These are phyloP conservation scores for Meliscaeva auricollis DNA, from an alignment of 2,888 invertebrate genomes.

Conservation along the genomic window DNA sequence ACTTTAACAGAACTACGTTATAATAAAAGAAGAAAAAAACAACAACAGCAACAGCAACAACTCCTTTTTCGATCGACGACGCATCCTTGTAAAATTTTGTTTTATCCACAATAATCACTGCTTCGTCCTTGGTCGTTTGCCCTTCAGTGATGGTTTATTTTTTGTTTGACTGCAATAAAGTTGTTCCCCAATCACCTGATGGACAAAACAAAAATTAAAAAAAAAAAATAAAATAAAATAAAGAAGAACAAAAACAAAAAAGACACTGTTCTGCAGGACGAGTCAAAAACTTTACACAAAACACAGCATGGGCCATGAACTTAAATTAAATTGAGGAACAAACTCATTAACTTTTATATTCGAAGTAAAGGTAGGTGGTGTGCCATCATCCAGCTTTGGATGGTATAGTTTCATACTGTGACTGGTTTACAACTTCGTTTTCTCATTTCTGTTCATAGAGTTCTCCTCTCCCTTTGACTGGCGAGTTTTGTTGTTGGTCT, in stretches of 20 bases:
- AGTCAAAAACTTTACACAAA: slow-evolving; percentile 40
- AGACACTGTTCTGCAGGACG: slow-evolving; percentile 18
- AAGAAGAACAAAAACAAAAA: too few species aligned
- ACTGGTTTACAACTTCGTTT: slow-evolving; percentile 24
- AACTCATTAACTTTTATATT: slow-evolving; percentile 68
- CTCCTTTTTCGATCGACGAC: background rate
- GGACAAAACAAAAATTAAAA: background rate
- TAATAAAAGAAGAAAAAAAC: background rate
- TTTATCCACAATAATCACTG: slow-evolving; percentile 41
- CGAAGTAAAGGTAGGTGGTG: slow-evolving; percentile 1
- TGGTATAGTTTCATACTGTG: slow-evolving; percentile 1
- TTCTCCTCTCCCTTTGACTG: too few species aligned
- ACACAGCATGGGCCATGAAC: slow-evolving; percentile 47
- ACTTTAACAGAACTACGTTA: background rate
- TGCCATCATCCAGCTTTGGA: background rate
- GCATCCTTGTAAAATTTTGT: background rate
- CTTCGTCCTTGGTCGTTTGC: slow-evolving; percentile 20
- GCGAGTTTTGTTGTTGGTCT: background rate
- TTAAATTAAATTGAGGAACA: slow-evolving; percentile 70
- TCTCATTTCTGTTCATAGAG: too few species aligned
- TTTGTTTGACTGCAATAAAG: background rate
- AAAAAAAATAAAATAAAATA: background rate
- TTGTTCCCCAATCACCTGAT: slow-evolving; percentile 40
- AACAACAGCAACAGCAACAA: too few species aligned
- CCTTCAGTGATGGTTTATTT: background rate